A percentile compares a stretch with the other conserved stretches of the same genome.
Conservation (phyloP, 2,797 vertebrate species). For the Poecile montanus region DNA sequence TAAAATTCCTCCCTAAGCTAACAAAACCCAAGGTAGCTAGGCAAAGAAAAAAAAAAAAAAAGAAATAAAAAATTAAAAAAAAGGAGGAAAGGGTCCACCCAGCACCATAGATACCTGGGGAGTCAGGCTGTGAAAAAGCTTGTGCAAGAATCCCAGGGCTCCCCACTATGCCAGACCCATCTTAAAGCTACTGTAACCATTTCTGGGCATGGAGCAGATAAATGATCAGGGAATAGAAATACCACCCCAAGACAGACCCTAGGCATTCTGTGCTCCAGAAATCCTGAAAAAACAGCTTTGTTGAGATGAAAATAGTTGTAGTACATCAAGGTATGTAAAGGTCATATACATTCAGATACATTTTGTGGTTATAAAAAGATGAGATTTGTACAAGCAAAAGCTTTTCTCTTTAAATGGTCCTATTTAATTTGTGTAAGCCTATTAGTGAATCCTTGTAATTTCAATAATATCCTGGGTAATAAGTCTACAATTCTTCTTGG, state of each 20-base stretch:
- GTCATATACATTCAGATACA: background rate
- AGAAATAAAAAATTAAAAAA: background rate
- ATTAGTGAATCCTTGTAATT: background rate
- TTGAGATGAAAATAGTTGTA: background rate
- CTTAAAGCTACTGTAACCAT: too few relatives aligned
- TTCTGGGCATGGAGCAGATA: background rate
- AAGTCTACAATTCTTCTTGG: background rate
- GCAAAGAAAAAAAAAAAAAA: background rate
- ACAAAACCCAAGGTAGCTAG: background rate
- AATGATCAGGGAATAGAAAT: background rate
- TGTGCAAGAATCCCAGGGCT: too few relatives aligned
- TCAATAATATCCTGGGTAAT: background rate
- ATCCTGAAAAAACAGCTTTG: background rate
- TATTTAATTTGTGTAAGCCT: background rate
- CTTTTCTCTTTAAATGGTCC: background rate
- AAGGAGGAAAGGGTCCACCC: fast-evolving
- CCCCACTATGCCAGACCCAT: fast-evolving
- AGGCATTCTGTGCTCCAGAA: background rate
- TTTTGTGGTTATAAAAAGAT: background rate
- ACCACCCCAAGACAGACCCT: background rate
- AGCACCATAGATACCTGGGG: background rate
- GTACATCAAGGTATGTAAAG: background rate
- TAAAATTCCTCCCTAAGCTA: background rate
- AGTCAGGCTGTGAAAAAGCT: background rate
- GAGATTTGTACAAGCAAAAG: background rate